Evolutionary conservation across 37 sponge, comb jelly and placozoan species (phyloP), one percentile per base, ranked within the genome.

Genomic region (Theonella swinhoei): DNA sequence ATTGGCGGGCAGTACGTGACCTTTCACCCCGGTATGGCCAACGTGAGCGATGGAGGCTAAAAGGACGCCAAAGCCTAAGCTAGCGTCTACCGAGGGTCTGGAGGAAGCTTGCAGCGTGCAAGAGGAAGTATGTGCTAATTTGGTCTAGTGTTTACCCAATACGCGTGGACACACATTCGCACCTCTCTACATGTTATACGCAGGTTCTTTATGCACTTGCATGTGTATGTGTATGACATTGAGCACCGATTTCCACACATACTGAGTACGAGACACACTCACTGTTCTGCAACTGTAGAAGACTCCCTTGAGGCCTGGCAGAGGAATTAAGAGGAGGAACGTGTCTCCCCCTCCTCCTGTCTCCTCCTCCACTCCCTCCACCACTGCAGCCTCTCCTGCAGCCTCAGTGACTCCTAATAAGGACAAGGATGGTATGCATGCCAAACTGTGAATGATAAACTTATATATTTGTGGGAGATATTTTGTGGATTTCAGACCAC

Each of bases 271-370:
- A n/a, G n/a, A n/a, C n/a, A n/a, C n/a, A n/a, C n/a, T n/a, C n/a
- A n/a, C n/a, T n/a, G n/a, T n/a, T n/a, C n/a, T n/a, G n/a, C n/a
- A n/a, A 17, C 29, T 71, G 83, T 36, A 32, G 37, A 83, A 65
- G 75, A 75, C 76, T 1, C 76, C 84, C 41, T 35, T 64, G 1
- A 39, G 68, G 29, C 54, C 84, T 83, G 76, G 64, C 26, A 74
- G 59, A 42, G 84, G 76, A 28, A 30, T 42, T 11, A 83, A 83
- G 68, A 64, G 84, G 37, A 83, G 75, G 68, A 47, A 47, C 54
- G n/a, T n/a, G n/a, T 47, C 54, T 47, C 14, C 54, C 54, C 54
- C 54, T 47, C 54, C 54, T 47, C 54, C 54, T 47, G 11, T 14
- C 14, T 47, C 54, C 54, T 47, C 54, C 54, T 47, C 54, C 54